Evolutionary conservation across 2,113 vertebrate species (phyloP), one percentile per base, ranked within the genome.

Genomic region (Hiodon alosoides): DNA sequence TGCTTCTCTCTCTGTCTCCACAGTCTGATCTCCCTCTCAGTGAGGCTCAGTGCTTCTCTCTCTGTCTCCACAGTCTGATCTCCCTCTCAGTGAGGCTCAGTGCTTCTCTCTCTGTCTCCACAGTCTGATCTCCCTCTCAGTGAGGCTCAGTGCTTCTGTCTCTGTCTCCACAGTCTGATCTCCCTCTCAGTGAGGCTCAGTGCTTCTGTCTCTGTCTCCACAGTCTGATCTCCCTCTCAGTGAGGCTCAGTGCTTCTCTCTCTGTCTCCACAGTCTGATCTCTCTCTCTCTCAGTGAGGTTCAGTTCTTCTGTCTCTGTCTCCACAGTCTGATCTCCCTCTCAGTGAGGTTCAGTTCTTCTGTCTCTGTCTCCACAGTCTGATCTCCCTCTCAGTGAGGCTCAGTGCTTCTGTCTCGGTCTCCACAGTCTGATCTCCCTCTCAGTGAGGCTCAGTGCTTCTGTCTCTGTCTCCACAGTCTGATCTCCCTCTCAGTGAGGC

Each of bases 391-490:
- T 51, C 17, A 77, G 57, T 83, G 65, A 84, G 73, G 72, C 87
- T 88, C 48, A 82, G 86, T 52, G 69, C 88, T 86, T 60, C 31
- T 47, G 47, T 31, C 31, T 72, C 58, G 78, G 59, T 78, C 75
- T 83, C 50, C 31, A 31, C 31, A 31, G 31, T 31, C 31, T 31
- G 31, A 31, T n/a, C 47, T 79, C 62, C 77, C 4, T 48, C 0
- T 84, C 68, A 77, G 57, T 83, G 65, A 84, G 73, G 72, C 87
- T 88, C 48, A 82, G 86, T 52, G 69, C 88, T 86, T 89, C 83
- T 4, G 53, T 47, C 6, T 17, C 5, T n/a, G 17, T 54, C 46
- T 79, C 13, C 31, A 31, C 31, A 31, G 31, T 31, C 31, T 31
- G 31, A 31, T 31, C 31, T 31, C 31, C 2, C 31, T 31, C 31